These are phyloP conservation scores for Drosophila emarginata DNA, from an alignment of 2,888 invertebrate genomes.

Conservation along the genomic window DNA sequence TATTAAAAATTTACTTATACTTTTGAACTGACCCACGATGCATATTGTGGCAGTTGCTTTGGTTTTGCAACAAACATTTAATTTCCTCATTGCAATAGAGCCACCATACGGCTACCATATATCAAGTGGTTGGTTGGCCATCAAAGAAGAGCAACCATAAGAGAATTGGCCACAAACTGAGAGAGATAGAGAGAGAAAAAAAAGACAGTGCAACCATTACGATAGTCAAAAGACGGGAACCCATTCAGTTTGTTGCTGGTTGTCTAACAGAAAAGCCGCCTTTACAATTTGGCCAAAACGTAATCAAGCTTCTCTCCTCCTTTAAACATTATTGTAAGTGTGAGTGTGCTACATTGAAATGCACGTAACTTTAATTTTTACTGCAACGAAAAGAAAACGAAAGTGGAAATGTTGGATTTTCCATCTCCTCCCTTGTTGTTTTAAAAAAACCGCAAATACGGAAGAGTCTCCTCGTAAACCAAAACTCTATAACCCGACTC, in stretches of 20 bases:
- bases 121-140: constrained; percentile 20
- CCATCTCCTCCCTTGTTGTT: constrained; percentile 7
- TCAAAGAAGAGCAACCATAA: constrained; percentile 39
- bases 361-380: constrained; percentile 64
- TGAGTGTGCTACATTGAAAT: constrained; percentile 60
- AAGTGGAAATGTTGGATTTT: constrained; percentile 71
- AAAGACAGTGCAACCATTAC: constrained; percentile 26
- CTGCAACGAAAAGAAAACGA: constrained; percentile 60
- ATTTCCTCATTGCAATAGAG: constrained; percentile 48
- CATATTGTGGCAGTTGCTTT: constrained; percentile 23
- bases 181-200: constrained; percentile 3
- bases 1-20: no score
- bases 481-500: background rate
- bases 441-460: constrained; percentile 7
- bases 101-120: constrained; percentile 25
- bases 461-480: background rate
- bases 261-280: constrained; percentile 28
- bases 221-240: constrained; percentile 13
- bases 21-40: constrained; percentile 31
- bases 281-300: constrained; percentile 41
- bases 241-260: constrained; percentile 7
- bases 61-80: constrained; percentile 42
- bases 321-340: constrained; percentile 16
- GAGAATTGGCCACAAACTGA: constrained; percentile 31
- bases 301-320: constrained; percentile 39